Percentiles rank a stretch among this genome's conserved stretches.
Evolutionary conservation across 2,797 vertebrate species (phyloP).

Genomic region (Fistularia tabacaria): DNA sequence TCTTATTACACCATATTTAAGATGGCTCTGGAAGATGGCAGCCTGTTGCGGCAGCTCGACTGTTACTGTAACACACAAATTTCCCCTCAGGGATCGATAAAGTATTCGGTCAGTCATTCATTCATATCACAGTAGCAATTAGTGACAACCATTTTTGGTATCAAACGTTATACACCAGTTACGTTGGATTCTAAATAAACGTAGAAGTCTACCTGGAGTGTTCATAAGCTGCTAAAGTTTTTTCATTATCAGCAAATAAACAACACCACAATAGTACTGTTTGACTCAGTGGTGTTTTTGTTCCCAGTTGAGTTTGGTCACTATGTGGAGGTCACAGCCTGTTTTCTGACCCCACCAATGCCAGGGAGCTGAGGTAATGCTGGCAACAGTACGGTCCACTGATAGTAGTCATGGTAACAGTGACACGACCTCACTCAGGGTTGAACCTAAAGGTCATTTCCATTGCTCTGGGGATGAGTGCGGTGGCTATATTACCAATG

Average conservation of each 20-base stretch:
- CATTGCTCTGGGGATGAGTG: slow-evolving; percentile 45
- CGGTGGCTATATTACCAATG: slow-evolving; percentile 50
- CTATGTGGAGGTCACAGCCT: slow-evolving; percentile 73
- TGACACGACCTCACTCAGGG: slow-evolving; percentile 6
- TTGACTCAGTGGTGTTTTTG: slow-evolving; percentile 45
- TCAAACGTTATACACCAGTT: too few relatives aligned
- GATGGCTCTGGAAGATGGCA: too few relatives aligned
- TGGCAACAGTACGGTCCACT: slow-evolving; percentile 56
- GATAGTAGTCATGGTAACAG: slow-evolving; percentile 10
- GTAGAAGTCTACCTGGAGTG: slow-evolving; percentile 5
- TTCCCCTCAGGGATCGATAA: too few relatives aligned
- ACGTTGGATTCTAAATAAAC: slow-evolving; percentile 14
- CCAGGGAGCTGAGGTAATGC: slow-evolving; percentile 82
- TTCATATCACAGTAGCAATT: too few relatives aligned
- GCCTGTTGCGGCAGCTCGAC: too few relatives aligned
- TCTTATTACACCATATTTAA: too few relatives aligned
- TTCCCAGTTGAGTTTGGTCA: slow-evolving; percentile 66
- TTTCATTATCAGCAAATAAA: slow-evolving; percentile 9
- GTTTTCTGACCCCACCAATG: slow-evolving; percentile 77
- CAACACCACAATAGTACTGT: slow-evolving; percentile 1
- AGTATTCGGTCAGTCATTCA: too few relatives aligned
- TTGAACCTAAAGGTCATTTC: slow-evolving; percentile 77
- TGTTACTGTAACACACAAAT: too few relatives aligned
- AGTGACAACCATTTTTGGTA: not conserved
- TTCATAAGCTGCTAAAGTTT: not conserved